A percentile compares a stretch with the other conserved stretches of the same genome.
Evolutionary conservation across 2,113 vertebrate genomes (phyloP).

Genomic region (Scalopus aquaticus): DNA sequence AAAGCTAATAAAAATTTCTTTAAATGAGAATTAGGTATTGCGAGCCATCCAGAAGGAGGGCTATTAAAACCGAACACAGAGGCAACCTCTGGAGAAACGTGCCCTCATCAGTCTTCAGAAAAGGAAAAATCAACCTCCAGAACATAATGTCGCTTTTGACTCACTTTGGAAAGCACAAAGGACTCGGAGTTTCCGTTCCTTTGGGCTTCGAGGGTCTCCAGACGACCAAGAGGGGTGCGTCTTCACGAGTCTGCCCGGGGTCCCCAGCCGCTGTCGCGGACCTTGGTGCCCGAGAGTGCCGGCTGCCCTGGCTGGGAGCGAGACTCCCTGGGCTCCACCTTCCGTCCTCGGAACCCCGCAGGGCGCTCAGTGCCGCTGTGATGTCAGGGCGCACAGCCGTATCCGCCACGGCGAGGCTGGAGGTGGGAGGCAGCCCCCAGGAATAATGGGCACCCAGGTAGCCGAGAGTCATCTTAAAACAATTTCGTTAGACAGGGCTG

Average conservation of each 20-base stretch:
- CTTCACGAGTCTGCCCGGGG: too few species aligned
- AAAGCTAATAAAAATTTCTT: not conserved
- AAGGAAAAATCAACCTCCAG: not conserved
- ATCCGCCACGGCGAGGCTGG: slow-evolving; percentile 80
- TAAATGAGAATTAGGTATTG: not conserved
- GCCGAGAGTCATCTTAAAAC: slow-evolving; percentile 78
- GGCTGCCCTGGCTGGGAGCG: too few species aligned
- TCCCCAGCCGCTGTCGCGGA: too few species aligned
- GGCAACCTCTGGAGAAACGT: not conserved
- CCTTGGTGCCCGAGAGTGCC: too few species aligned
- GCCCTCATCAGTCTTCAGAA: not conserved
- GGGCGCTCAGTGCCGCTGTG: too few species aligned
- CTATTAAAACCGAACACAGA: not conserved
- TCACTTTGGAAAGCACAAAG: too few species aligned
- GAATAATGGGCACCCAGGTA: slow-evolving; percentile 80
- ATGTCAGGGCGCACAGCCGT: too few species aligned
- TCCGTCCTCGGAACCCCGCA: too few species aligned
- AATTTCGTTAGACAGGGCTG: slow-evolving; percentile 76
- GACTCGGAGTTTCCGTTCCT: too few species aligned
- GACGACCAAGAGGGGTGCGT: too few species aligned
- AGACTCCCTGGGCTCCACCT: too few species aligned
- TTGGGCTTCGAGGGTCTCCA: too few species aligned
- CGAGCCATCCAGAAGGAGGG: not conserved
- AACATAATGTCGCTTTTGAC: not conserved
- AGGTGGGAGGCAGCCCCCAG: slow-evolving; percentile 77